A percentile compares a stretch with the other conserved stretches of the same genome.
phyloP scores from a whole-genome alignment of 2,797 vertebrate genomes.

The Hippoglossus hippoglossus region DNA sequence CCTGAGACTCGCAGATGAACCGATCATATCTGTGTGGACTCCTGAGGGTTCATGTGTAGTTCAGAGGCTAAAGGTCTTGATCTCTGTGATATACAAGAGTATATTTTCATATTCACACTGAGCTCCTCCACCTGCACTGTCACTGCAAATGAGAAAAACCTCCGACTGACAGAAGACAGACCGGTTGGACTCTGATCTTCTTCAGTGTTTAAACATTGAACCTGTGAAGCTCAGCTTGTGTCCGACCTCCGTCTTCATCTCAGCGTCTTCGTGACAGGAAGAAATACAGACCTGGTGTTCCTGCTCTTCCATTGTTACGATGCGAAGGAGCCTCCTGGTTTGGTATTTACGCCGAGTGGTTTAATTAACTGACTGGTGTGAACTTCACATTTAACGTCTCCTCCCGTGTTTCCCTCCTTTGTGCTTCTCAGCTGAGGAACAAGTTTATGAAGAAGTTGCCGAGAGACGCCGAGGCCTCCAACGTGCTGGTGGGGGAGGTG shows the following conservation, averaged over 20 bases:
- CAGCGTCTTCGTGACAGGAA: not conserved
- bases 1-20: no score
- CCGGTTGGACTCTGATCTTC: not conserved
- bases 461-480: constrained; percentile 97
- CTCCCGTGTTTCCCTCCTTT: constrained; percentile 27
- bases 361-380: constrained; percentile 56
- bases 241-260: constrained; percentile 13
- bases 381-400: constrained; percentile 43
- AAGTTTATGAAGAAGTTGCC: constrained; percentile 99
- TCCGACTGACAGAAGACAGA: not conserved
- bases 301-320: not conserved
- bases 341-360: constrained; percentile 53
- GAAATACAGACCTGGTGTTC: constrained; percentile 23
- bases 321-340: constrained; percentile 9
- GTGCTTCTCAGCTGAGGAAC: constrained; percentile 90
- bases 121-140: no score
- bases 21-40: no score
- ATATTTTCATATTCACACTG: no score
- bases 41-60: no score
- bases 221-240: constrained; percentile 32
- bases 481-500: constrained; percentile 97
- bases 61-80: no score
- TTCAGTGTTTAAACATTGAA: constrained; percentile 25
- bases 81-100: no score
- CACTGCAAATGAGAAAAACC: not conserved